Evolutionary conservation across 1,140 invertebrate species (phyloP).

Genomic region (Drosophila equinoxialis): DNA sequence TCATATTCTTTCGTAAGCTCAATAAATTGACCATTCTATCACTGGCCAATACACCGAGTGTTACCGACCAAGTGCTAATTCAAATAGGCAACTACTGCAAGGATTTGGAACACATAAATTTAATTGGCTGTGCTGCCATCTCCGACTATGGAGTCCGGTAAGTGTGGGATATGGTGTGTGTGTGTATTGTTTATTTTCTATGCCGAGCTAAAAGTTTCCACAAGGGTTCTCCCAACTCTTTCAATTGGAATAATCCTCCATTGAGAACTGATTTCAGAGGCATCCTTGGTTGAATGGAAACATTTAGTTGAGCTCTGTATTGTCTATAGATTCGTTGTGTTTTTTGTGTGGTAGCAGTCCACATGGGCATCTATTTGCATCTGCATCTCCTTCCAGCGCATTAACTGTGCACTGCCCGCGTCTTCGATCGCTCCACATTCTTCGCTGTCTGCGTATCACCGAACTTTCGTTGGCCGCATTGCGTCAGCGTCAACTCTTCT

Average conservation of each 20-base stretch:
- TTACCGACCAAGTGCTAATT: constrained; percentile 84
- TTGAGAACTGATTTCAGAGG: neutral
- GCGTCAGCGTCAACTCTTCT: constrained; percentile 83
- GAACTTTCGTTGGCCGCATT: constrained; percentile 84
- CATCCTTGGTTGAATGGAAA: constrained; percentile 2
- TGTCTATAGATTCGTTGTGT: constrained; percentile 33
- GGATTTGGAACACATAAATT: constrained; percentile 84
- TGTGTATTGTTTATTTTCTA: neutral
- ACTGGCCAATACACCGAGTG: constrained; percentile 84
- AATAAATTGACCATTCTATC: constrained; percentile 84
- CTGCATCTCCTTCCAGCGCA: constrained; percentile 81
- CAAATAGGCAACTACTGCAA: constrained; percentile 84
- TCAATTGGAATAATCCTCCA: neutral
- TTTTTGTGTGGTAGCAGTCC: constrained; percentile 28
- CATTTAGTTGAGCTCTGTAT: constrained; percentile 1
- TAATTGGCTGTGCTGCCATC: constrained; percentile 84
- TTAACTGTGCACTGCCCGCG: constrained; percentile 83
- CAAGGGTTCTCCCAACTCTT: neutral
- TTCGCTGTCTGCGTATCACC: constrained; percentile 84
- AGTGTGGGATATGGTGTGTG: constrained; percentile 34
- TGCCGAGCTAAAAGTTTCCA: neutral
- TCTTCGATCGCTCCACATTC: constrained; percentile 83
- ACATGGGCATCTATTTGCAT: constrained; percentile 41
- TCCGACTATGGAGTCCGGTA: constrained; percentile 85
- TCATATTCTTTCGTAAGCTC: constrained; percentile 85